These are phyloP conservation scores for Bembecia ichneumoniformis DNA, from an alignment of 2,888 invertebrate genomes.

Conservation along the genomic window DNA sequence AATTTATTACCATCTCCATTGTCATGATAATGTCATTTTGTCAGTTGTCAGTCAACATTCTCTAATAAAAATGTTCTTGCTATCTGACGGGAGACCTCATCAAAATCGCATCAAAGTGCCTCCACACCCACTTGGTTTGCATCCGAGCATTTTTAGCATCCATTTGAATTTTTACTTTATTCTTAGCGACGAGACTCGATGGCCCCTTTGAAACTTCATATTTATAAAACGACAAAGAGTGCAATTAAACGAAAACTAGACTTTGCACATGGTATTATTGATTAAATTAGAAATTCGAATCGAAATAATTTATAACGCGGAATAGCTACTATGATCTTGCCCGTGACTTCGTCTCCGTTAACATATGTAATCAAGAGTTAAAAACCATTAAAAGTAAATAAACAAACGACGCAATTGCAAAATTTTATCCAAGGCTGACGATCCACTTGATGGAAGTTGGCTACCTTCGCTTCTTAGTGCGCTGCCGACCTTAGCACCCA, in stretches of 20 bases:
- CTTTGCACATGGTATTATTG: slow-evolving; percentile 2
- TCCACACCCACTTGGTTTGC: slow-evolving; percentile 38
- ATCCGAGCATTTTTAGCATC: slow-evolving; percentile 49
- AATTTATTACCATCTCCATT: background rate
- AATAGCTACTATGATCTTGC: too few relatives aligned
- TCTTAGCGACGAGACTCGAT: slow-evolving; percentile 29
- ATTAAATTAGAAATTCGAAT: too few relatives aligned
- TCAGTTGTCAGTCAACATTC: slow-evolving; percentile 27
- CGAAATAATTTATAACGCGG: too few relatives aligned
- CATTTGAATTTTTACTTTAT: slow-evolving; percentile 50
- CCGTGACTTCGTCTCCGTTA: too few relatives aligned
- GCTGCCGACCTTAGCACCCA: too few relatives aligned
- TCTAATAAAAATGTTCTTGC: slow-evolving; percentile 47
- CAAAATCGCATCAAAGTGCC: slow-evolving; percentile 55
- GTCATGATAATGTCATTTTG: background rate
- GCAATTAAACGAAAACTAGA: slow-evolving; percentile 42
- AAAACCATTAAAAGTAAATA: background rate
- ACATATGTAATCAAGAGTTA: background rate
- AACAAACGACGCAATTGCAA: background rate
- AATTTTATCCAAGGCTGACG: background rate
- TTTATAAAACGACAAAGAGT: slow-evolving; percentile 21
- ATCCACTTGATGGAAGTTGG: too few relatives aligned
- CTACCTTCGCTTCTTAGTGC: too few relatives aligned
- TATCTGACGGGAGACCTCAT: slow-evolving; percentile 36
- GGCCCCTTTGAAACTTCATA: slow-evolving; percentile 34